Evolutionary conservation across 2,113 vertebrate species (phyloP).

Genomic region (Pyxicephalus adspersus): DNA sequence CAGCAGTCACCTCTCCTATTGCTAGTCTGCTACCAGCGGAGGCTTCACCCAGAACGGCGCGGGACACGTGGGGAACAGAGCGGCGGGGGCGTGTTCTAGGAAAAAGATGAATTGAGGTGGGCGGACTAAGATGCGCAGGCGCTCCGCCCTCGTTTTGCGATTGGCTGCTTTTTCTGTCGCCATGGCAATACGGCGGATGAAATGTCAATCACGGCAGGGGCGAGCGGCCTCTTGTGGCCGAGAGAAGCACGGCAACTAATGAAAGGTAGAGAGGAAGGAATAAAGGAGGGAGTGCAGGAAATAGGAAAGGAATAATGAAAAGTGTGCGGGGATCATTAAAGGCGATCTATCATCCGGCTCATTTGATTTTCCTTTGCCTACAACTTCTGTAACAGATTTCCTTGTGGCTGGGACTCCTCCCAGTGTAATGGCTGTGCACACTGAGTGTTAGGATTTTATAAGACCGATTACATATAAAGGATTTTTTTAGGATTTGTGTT

Average conservation of each 20-base stretch:
- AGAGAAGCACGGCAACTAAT: background rate
- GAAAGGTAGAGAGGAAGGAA: slow-evolving; percentile 31
- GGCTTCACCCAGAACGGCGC: slow-evolving; percentile 6
- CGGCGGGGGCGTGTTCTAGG: background rate
- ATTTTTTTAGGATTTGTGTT: too few relatives aligned
- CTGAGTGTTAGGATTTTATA: too few relatives aligned
- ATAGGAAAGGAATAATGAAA: slow-evolving; percentile 32
- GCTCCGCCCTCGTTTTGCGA: background rate
- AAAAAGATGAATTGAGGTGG: slow-evolving; percentile 54
- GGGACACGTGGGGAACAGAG: slow-evolving; percentile 39
- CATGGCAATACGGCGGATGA: background rate
- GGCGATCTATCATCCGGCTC: slow-evolving; percentile 36
- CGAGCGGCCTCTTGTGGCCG: slow-evolving; percentile 7
- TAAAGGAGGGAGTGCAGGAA: slow-evolving; percentile 35
- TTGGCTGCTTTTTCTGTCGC: slow-evolving; percentile 13
- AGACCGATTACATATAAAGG: too few relatives aligned
- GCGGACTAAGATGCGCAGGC: background rate
- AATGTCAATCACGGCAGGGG: slow-evolving; percentile 28
- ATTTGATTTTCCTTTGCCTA: background rate
- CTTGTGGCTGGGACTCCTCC: background rate
- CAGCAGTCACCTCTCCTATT: slow-evolving; percentile 17
- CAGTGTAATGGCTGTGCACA: too few relatives aligned
- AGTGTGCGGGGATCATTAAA: slow-evolving; percentile 28
- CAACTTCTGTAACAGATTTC: background rate
- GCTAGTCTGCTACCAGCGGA: background rate